Conservation (phyloP, 2,113 vertebrate genomes). For the Poeciliopsis prolifica region DNA sequence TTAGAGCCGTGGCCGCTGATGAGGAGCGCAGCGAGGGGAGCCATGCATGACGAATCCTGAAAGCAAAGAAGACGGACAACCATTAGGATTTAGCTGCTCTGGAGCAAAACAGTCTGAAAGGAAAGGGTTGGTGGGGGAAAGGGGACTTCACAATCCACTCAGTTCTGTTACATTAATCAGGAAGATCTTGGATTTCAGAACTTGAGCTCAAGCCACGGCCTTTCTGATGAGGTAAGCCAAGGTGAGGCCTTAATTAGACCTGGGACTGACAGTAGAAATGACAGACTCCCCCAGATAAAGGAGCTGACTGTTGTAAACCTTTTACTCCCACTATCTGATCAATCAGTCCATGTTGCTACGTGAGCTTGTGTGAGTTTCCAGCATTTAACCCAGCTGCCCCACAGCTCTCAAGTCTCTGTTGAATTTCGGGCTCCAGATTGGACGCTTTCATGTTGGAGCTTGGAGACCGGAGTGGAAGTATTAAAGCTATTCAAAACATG, state of each 20-base stretch:
- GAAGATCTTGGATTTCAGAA: slow-evolving; percentile 63
- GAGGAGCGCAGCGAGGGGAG: slow-evolving; percentile 23
- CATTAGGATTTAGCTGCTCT: background rate
- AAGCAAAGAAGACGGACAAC: slow-evolving; percentile 8
- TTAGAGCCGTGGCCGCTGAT: slow-evolving; percentile 60
- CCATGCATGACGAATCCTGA: slow-evolving; percentile 59
- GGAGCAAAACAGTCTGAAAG: too few relatives aligned
- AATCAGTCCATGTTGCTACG: slow-evolving; percentile 33
- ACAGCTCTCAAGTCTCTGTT: slow-evolving; percentile 53
- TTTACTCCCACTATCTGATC: slow-evolving; percentile 30
- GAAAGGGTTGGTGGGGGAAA: background rate
- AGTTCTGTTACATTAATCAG: slow-evolving; percentile 67
- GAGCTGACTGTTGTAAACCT: slow-evolving; percentile 53
- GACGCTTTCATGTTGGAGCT: slow-evolving; percentile 71
- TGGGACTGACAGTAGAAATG: slow-evolving; percentile 50
- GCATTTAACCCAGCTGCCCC: slow-evolving; percentile 53
- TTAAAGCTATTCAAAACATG: slow-evolving; percentile 70
- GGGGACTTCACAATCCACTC: background rate
- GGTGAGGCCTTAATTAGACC: slow-evolving; percentile 45
- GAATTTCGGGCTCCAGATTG: slow-evolving; percentile 45
- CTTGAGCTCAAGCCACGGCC: slow-evolving; percentile 63
- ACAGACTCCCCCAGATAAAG: slow-evolving; percentile 52
- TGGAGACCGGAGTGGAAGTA: slow-evolving; percentile 55
- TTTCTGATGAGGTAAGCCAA: slow-evolving; percentile 55
- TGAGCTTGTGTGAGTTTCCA: slow-evolving; percentile 28